These are phyloP conservation scores for Gymnorhina tibicen DNA, from an alignment of 2,113 vertebrate species.

Conservation along the genomic window DNA sequence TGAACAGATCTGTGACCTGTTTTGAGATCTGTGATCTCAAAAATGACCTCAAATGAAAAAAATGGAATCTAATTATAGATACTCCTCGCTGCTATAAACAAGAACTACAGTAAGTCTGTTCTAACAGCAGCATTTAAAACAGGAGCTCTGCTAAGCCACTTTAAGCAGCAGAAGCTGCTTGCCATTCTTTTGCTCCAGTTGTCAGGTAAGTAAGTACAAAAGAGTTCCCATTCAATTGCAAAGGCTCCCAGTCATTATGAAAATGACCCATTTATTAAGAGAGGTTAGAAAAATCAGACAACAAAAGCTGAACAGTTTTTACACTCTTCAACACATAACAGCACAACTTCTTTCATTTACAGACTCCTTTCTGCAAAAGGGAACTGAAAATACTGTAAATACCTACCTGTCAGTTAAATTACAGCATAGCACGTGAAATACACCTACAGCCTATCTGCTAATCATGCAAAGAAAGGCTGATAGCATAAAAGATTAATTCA, in stretches of 20 bases:
- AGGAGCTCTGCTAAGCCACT: not conserved
- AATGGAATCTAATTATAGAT: not conserved
- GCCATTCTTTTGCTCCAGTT: not conserved
- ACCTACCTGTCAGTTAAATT: not conserved
- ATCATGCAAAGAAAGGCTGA: not conserved
- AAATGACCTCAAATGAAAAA: not conserved
- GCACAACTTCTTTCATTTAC: not conserved
- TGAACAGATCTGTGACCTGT: not conserved
- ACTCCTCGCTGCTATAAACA: rapidly evolving
- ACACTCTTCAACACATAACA: not conserved
- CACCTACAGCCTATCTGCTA: not conserved
- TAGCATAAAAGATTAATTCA: not conserved
- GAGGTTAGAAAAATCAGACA: not conserved
- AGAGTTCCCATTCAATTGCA: not conserved
- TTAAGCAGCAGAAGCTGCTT: not conserved
- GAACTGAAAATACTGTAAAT: not conserved
- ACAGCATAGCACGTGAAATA: not conserved
- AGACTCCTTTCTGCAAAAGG: not conserved
- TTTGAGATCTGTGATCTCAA: not conserved
- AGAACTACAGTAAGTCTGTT: not conserved
- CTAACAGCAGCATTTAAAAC: not conserved
- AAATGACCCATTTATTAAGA: not conserved
- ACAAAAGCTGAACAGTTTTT: not conserved
- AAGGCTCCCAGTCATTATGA: not conserved
- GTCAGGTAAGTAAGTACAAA: not conserved